Conservation (phyloP, 2,888 invertebrate species). For the Spisula solida region DNA sequence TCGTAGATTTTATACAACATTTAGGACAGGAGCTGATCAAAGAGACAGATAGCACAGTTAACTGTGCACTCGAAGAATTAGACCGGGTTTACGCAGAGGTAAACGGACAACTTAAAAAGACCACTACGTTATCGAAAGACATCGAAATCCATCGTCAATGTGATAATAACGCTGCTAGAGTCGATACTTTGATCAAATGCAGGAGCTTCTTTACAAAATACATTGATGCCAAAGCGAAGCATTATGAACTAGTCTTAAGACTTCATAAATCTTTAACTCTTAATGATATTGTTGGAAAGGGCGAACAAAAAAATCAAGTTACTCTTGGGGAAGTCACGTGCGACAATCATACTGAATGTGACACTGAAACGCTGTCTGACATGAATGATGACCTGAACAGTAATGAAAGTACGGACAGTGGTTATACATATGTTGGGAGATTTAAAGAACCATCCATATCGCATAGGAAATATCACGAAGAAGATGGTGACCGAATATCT, state of each 20-base stretch:
- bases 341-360: background rate
- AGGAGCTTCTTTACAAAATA: background rate
- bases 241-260: conserved; percentile 4
- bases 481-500: background rate
- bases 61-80: background rate
- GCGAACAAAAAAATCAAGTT: background rate
- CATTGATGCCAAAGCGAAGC: background rate
- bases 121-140: background rate
- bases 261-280: conserved; percentile 35
- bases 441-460: background rate
- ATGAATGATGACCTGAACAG: background rate
- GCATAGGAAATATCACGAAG: background rate
- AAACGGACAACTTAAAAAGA: background rate
- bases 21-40: conserved; percentile 42
- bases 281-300: conserved; percentile 29
- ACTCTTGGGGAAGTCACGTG: conserved; percentile 18
- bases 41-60: background rate
- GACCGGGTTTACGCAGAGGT: background rate
- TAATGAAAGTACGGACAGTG: background rate
- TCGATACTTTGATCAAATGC: conserved; percentile 25
- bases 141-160: conserved; percentile 7
- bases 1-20: conserved; percentile 41
- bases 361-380: conserved; percentile 16
- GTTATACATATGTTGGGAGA: background rate
- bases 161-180: background rate